Conservation (phyloP, 1,140 invertebrate genomes). For the Maconellicoccus hirsutus region DNA sequence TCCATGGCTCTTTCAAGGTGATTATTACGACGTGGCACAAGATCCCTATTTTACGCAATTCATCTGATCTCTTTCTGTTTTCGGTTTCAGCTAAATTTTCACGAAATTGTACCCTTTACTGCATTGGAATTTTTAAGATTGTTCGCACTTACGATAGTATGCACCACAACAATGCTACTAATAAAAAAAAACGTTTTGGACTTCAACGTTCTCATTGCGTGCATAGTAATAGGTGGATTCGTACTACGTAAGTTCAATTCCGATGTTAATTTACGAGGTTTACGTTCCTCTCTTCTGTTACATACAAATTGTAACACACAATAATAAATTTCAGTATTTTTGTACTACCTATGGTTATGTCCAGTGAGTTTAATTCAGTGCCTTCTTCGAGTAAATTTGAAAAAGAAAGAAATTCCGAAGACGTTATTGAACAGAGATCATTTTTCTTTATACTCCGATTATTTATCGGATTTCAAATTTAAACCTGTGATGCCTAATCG, state of each 20-base stretch:
- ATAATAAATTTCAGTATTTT: background rate
- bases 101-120: background rate
- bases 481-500: background rate
- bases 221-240: background rate
- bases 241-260: background rate
- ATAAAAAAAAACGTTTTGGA: constrained; percentile 14
- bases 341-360: constrained; percentile 1
- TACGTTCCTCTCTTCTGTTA: no score
- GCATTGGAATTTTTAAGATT: background rate
- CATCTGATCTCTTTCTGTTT: background rate
- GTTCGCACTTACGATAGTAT: background rate
- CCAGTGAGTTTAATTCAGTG: constrained; percentile 11
- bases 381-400: background rate
- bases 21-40: background rate
- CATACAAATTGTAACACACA: background rate
- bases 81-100: background rate
- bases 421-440: background rate
- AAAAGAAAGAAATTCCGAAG: background rate
- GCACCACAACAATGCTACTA: background rate
- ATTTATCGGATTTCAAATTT: background rate
- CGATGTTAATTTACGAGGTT: no score
- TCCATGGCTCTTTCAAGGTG: background rate
- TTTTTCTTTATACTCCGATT: background rate
- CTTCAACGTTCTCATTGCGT: background rate
- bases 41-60: background rate